Base-by-base conservation (phyloP, 2,888 invertebrate genomes). In the Dinocampus coccinellae region DNA sequence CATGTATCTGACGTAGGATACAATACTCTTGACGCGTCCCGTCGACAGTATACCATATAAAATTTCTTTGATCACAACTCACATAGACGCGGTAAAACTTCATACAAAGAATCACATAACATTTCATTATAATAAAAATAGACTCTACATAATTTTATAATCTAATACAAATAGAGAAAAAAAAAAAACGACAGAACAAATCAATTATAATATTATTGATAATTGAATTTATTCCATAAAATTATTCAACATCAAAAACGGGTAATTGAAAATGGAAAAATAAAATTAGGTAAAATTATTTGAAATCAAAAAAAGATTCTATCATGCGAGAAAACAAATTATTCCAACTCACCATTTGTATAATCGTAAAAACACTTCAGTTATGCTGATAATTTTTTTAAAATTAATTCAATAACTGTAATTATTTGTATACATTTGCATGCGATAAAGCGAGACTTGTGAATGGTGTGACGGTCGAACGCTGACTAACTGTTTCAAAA, bases 401-500 rank as follows among this genome's bases (percentile, higher is more conserved):
- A n/a, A n/a, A n/a, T n/a, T n/a, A n/a, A n/a, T n/a, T n/a, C n/a
- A n/a, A n/a, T n/a, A 33, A 9, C 34, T 58, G 47, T 34, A 10
- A 16, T n/a, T 39, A 61, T 22, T 13, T 4, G 6, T 33, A 34
- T 13, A 58, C 2, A 33, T 33, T n/a, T 16, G 1, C 2, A 55
- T n/a, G 13, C 34, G 36, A 67, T 73, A 74, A 74, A 73, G 73
- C 76, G 71, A 75, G 78, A 79, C 76, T 77, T 77, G 78, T 78
- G 76, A 70, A 74, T 79, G 75, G 74, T 77, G 77, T 73, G 76
- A 79, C 81, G 80, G 83, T 77, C 84, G 80, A 81, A 77, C 79
- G 83, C 75, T 80, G 79, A 84, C 84, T 83, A 82, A 81, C 82
- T 81, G 76, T 77, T 77, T 70, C 61, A 71, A 73, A 70, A 77